Evolutionary conservation across 2,888 invertebrate species (phyloP).

Genomic region (Teleogryllus oceanicus): DNA sequence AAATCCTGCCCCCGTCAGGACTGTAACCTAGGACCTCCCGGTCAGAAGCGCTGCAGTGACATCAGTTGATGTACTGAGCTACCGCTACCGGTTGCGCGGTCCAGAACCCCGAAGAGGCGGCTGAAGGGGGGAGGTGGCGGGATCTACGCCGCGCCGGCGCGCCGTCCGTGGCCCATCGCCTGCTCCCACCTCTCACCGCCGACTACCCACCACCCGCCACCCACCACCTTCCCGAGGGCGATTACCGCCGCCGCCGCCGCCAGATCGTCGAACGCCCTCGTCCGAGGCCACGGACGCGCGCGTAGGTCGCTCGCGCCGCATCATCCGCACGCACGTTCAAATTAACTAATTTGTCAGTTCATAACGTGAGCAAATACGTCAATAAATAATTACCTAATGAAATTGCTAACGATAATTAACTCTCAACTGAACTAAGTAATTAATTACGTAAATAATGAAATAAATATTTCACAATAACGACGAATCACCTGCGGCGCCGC

Average conservation of each 20-base stretch:
- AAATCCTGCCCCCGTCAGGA: too few species aligned
- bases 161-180: not conserved
- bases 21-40: too few species aligned
- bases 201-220: too few species aligned
- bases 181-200: not conserved
- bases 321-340: not conserved
- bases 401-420: slow-evolving; percentile 18
- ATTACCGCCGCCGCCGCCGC: too few species aligned
- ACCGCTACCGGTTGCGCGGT: too few species aligned
- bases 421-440: slow-evolving; percentile 18
- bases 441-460: slow-evolving; percentile 18
- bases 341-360: slow-evolving; percentile 18
- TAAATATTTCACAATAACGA: slow-evolving; percentile 18
- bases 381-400: slow-evolving; percentile 18
- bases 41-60: too few species aligned
- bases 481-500: not conserved
- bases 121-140: not conserved
- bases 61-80: too few species aligned
- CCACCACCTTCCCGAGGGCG: too few species aligned
- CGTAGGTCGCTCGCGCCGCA: not conserved
- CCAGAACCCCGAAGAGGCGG: not conserved
- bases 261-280: too few species aligned
- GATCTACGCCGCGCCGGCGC: not conserved
- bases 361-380: slow-evolving; percentile 18
- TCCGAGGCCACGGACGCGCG: too few species aligned